Percentiles rank a stretch among this genome's conserved stretches.
phyloP scores from a whole-genome alignment of 2,888 invertebrate species.

The Homarus gammarus region DNA sequence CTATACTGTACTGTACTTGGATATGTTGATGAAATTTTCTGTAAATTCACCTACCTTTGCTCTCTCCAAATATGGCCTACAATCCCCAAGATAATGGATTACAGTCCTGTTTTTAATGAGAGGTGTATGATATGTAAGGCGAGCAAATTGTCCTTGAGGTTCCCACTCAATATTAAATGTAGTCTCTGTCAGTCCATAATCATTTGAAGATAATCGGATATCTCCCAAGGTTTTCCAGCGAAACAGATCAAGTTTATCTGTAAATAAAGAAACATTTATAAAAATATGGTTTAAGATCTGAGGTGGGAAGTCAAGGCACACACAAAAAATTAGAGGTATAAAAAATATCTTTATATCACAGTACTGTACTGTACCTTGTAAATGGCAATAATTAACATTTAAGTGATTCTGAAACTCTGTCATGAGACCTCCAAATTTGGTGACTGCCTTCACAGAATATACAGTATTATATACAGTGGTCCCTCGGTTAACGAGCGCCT shows the following conservation, averaged over 20 bases:
- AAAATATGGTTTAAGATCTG: not conserved
- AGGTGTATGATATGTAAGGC: conserved; percentile 49
- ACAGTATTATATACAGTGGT: no score
- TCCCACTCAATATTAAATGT: conserved; percentile 20
- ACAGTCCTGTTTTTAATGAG: conserved; percentile 46
- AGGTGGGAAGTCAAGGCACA: not conserved
- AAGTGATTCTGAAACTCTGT: no score
- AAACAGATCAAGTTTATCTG: conserved; percentile 45
- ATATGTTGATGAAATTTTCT: not conserved
- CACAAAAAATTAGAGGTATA: not conserved
- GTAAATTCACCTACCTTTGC: conserved; percentile 11
- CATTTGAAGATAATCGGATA: conserved; percentile 47
- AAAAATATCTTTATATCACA: not conserved
- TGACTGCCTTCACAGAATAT: no score
- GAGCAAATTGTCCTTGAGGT: conserved; percentile 28
- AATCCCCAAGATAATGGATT: conserved; percentile 52
- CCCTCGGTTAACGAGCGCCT: no score
- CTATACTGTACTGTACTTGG: no score
- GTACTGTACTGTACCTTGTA: no score
- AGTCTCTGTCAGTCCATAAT: conserved; percentile 52
- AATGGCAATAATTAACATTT: no score
- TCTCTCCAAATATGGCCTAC: conserved; percentile 45
- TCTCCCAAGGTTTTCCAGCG: conserved; percentile 28
- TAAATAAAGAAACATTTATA: not conserved
- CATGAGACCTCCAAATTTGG: no score